Evolutionary conservation across 2,113 vertebrate genomes (phyloP), one percentile per base, ranked within the genome.

Genomic region (Chloroceryle aenea): DNA sequence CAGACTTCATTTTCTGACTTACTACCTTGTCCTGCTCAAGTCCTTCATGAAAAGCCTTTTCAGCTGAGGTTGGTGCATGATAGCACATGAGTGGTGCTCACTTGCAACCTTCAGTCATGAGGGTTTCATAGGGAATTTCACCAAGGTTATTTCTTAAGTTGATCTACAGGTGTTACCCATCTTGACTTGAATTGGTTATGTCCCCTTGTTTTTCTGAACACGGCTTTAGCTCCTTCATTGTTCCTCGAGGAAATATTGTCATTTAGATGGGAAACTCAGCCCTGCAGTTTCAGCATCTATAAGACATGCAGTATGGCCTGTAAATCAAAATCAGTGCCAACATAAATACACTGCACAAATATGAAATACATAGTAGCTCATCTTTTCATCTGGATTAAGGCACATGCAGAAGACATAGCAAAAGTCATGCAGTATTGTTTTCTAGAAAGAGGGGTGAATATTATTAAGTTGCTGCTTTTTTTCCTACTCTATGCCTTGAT

Each of bases 201-300:
- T 2, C 13, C n/a, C 18, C 58, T 56, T 32, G 50, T 18, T 40
- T 84, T 77, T 77, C 40, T 61, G 73, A 29, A 17, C 12, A 13
- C 2, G 30, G 17, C 29, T 43, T 86, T 56, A 56, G 48, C 25
- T 55, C 26, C 15, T 25, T 64, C 48, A 15, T 3, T 64, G 12
- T 3, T 27, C 5, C 19, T 55, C 32, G 34, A 47, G 71, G 47
- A 47, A 9, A 10, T n/a, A 12, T 0, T n/a, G 56, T 21, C 1
- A 61, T 55, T 56, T 61, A 56, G 0, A 1, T 5, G 43, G 22
- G 53, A 89, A 89, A 73, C 21, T 34, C 38, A 93, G 34, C 13
- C 14, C 43, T 83, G 20, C 6, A 18, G 2, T 80, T 32, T 76
- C 59, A 72, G 48, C 26, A 14, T 34, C 53, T 80, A 16, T 12